A percentile compares a stretch with the other conserved stretches of the same genome.
phyloP scores from a whole-genome alignment of 2,797 vertebrate species.

The Corythornis leucogaster region DNA sequence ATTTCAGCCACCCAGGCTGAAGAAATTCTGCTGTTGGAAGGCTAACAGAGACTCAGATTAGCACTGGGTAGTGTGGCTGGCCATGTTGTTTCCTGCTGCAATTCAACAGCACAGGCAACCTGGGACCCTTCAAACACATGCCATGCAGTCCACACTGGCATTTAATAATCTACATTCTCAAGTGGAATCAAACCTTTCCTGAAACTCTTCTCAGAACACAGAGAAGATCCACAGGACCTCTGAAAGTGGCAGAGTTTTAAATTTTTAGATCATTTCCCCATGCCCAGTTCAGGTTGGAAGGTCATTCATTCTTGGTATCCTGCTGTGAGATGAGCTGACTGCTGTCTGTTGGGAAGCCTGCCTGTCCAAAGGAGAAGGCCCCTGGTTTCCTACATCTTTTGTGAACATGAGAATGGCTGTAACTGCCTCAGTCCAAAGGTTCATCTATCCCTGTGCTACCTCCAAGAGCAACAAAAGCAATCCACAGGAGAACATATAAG shows the following conservation, averaged over 20 bases:
- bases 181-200: not conserved
- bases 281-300: not conserved
- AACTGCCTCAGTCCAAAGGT: not conserved
- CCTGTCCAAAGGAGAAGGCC: not conserved
- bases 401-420: not conserved
- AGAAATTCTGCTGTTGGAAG: conserved; percentile 23
- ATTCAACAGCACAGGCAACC: not conserved
- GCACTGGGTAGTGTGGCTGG: not conserved
- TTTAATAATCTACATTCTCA: not conserved
- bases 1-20: conserved; percentile 27
- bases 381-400: not conserved
- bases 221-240: not conserved
- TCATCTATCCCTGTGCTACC: not conserved
- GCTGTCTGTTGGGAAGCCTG: not conserved
- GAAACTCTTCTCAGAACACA: not conserved
- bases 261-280: not conserved
- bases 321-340: not conserved
- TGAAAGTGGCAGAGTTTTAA: not conserved
- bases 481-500: not conserved
- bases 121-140: not conserved
- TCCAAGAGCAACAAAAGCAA: not conserved
- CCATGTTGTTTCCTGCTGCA: not conserved
- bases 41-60: not conserved
- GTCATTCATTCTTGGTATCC: not conserved
- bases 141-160: not conserved